Conservation (phyloP, 2,113 vertebrate genomes). For the Chrysemys picta region DNA sequence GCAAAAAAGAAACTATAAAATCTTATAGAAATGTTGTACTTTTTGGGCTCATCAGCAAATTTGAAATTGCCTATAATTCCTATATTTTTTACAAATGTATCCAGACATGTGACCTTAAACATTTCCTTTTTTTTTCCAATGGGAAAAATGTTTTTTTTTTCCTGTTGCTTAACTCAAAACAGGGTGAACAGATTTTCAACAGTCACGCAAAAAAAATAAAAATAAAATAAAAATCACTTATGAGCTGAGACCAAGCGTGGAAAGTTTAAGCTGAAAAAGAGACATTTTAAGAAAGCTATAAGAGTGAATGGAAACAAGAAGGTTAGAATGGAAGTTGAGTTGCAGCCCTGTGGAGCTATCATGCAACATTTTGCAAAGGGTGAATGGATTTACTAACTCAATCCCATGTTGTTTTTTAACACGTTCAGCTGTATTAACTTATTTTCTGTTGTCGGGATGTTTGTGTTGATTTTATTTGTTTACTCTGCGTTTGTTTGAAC, state of each 20-base stretch:
- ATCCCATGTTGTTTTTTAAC: neutral
- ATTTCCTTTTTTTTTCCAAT: fast-evolving
- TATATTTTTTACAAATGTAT: neutral
- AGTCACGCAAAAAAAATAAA: neutral
- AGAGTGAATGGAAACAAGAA: neutral
- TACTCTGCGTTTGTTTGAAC: constrained; percentile 88
- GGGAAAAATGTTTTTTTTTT: neutral
- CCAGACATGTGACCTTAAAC: neutral
- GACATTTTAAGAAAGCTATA: neutral
- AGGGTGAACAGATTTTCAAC: neutral
- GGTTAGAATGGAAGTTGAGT: neutral
- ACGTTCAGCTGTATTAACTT: constrained; percentile 55
- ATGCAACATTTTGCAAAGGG: neutral
- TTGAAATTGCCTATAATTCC: neutral
- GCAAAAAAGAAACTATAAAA: neutral
- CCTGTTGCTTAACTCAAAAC: neutral
- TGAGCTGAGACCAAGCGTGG: neutral
- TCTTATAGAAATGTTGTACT: neutral
- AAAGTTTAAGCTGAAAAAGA: neutral
- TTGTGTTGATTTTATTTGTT: constrained; percentile 78
- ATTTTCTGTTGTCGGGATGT: constrained; percentile 73
- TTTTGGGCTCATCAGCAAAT: neutral
- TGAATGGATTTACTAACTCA: constrained; percentile 27
- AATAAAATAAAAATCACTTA: neutral
- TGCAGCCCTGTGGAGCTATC: neutral